Percentiles rank a stretch among this genome's conserved stretches.
Evolutionary conservation across 2,888 invertebrate species (phyloP).

Genomic region (Lasioglossum malachurum): DNA sequence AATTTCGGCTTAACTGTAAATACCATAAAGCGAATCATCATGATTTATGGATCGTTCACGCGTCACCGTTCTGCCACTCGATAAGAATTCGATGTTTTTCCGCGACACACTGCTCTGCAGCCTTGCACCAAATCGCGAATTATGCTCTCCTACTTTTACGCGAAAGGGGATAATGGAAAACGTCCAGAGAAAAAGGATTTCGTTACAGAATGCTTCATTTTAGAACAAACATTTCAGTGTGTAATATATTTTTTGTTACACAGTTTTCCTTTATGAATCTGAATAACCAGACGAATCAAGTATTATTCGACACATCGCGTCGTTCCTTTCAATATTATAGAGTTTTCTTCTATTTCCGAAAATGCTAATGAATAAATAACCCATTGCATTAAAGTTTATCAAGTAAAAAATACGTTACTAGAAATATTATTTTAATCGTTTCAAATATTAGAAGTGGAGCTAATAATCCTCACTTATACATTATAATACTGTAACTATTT

Average conservation of each 20-base stretch:
- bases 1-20: conserved; percentile 76
- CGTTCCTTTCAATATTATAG: not conserved
- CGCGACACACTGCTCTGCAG: too few relatives aligned
- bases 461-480: too few relatives aligned
- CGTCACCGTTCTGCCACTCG: not conserved
- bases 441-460: too few relatives aligned
- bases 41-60: conserved; percentile 70
- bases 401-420: not conserved
- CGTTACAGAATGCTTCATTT: not conserved
- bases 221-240: not conserved
- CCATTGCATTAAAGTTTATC: not conserved
- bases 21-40: conserved; percentile 74
- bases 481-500: not conserved
- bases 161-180: not conserved
- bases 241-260: not conserved
- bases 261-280: not conserved
- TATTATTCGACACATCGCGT: too few relatives aligned
- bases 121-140: not conserved
- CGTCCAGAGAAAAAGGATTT: not conserved
- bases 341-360: not conserved
- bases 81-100: conserved; percentile 39
- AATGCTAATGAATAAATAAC: not conserved
- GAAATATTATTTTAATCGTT: too few relatives aligned
- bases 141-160: not conserved
- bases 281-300: not conserved